Base-by-base conservation (phyloP, 1,140 invertebrate genomes). In the Eriocheir sinensis region DNA sequence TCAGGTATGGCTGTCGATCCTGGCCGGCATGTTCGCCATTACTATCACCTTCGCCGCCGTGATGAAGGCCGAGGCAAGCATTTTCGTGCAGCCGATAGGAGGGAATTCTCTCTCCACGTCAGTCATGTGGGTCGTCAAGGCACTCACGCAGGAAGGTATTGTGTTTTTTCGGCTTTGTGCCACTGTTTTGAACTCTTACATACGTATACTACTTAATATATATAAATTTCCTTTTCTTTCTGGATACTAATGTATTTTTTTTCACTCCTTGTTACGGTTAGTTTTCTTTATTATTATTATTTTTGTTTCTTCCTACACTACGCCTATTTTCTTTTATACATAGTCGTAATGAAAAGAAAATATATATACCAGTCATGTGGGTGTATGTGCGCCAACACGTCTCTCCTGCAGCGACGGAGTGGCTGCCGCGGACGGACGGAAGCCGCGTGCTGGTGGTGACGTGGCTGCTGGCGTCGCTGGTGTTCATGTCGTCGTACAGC, bases 121-220 rank as follows among this genome's bases (percentile, higher is more conserved):
- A 1, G 91, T n/a, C 38, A 3, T 92, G 12, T 92, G 91, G 91
- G 91, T 92, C 3, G n/a, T 92, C n/a, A 92, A 83, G 79, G 36
- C 91, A 30, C 91, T 92, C 91, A 83, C 79, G 12, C 91, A 92
- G 40, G 91, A 92, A 40, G 38, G 91, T 92, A 40, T 34, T 8
- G 12, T 72, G 12, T 72, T n/a, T 15, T n/a, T n/a, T 15, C 60
- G n/a, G 60, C 60, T 72, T 15, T 15, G n/a, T 72, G n/a, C 12
- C 60, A 15, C 60, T 72, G 12, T 15, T n/a, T 15, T 72, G 12
- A 72, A 15, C 60, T 72, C n/a, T 72, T 15, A 15, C 60, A 72
- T 72, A 15, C n/a, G 60, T 15, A n/a, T 72, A 72, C 60, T 72
- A 15, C 12, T 15, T 15, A n/a, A 15, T 72, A 15, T 72, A 72